A percentile compares a stretch with the other conserved stretches of the same genome.
Conservation (phyloP, 2,113 vertebrate species). For the Myxocyprinus asiaticus region DNA sequence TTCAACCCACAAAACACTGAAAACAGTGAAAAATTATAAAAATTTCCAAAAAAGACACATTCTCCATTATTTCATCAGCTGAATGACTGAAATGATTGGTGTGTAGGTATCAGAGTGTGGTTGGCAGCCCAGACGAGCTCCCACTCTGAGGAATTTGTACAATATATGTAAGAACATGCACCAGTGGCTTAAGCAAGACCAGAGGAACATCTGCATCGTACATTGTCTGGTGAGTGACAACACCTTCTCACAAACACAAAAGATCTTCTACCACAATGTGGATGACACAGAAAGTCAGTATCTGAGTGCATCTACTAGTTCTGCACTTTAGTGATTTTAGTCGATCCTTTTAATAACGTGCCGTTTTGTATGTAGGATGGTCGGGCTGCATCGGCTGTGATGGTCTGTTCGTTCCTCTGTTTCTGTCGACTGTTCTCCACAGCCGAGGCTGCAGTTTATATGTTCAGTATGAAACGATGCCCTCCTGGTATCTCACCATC, state of each 20-base stretch:
- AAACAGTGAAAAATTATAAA: too few species aligned
- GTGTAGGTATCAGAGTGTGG: slow-evolving; percentile 92
- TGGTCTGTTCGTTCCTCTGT: slow-evolving; percentile 94
- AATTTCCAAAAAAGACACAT: too few species aligned
- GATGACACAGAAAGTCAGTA: too few species aligned
- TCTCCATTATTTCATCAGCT: too few species aligned
- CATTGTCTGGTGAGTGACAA: slow-evolving; percentile 85
- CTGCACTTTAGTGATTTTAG: too few species aligned
- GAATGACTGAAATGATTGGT: not conserved
- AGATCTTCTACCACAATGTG: too few species aligned
- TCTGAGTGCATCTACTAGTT: too few species aligned
- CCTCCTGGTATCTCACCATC: slow-evolving; percentile 95
- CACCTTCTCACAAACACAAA: not conserved
- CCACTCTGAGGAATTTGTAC: slow-evolving; percentile 88
- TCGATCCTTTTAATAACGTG: not conserved
- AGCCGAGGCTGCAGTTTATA: slow-evolving; percentile 96
- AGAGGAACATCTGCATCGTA: slow-evolving; percentile 92
- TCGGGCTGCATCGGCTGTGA: slow-evolving; percentile 89
- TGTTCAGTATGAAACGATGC: slow-evolving; percentile 98
- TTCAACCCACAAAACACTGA: too few species aligned
- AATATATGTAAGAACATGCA: slow-evolving; percentile 94
- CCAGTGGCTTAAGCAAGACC: slow-evolving; percentile 93
- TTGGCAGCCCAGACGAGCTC: slow-evolving; percentile 89
- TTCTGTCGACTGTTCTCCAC: slow-evolving; percentile 97
- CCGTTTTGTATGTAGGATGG: slow-evolving; percentile 81